phyloP scores from a whole-genome alignment of 2,888 invertebrate species.

The Sclerodermus sp. region DNA sequence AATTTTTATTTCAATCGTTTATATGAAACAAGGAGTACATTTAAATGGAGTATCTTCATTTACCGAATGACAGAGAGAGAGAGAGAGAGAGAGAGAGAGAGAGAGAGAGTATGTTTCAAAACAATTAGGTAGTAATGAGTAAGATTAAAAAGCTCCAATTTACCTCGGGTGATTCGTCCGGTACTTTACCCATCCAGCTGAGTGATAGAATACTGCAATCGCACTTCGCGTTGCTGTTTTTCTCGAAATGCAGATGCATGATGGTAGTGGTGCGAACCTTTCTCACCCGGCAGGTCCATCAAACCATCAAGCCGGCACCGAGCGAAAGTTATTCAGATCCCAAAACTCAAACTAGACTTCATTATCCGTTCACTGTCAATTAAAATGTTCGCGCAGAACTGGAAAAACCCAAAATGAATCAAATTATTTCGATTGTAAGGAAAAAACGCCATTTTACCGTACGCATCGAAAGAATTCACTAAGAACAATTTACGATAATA shows the following conservation, averaged over 20 bases:
- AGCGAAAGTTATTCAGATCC: conserved; percentile 9
- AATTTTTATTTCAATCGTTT: no score
- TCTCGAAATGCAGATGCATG: conserved; percentile 97
- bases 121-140: no score
- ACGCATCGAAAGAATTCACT: no score
- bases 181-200: conserved; percentile 99
- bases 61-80: no score
- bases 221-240: conserved; percentile 89
- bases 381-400: neutral
- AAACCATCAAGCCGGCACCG: conserved; percentile 20
- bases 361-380: neutral
- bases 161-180: conserved; percentile 93
- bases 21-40: no score
- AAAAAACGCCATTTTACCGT: conserved; percentile 11
- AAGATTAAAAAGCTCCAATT: conserved; percentile 16
- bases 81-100: no score
- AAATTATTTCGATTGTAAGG: neutral
- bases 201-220: conserved; percentile 92
- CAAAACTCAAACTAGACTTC: conserved; percentile 10
- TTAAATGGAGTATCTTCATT: no score
- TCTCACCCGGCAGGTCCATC: conserved; percentile 18
- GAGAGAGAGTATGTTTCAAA: no score
- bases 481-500: no score
- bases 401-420: no score
- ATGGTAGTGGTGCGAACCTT: conserved; percentile 5